phyloP scores from a whole-genome alignment of 2,888 invertebrate species.

The Bembecia ichneumoniformis region DNA sequence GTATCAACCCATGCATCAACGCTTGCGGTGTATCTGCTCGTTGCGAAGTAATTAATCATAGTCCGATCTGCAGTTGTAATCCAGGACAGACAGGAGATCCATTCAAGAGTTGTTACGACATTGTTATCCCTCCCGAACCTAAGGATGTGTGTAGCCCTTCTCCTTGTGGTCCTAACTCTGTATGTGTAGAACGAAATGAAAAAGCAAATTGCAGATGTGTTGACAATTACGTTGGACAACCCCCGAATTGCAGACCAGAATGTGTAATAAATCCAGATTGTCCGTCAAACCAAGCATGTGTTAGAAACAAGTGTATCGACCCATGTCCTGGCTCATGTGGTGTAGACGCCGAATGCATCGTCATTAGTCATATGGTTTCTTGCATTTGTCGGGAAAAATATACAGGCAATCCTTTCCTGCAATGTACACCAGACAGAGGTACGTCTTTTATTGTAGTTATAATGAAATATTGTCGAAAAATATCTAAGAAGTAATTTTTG shows the following conservation, averaged over 20 bases:
- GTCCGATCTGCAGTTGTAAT: constrained; percentile 88
- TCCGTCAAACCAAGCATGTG: constrained; percentile 81
- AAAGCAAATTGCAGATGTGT: constrained; percentile 83
- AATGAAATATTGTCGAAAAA: background rate
- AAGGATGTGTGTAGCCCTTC: constrained; percentile 79
- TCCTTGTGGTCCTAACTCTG: constrained; percentile 87
- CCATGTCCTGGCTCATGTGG: constrained; percentile 89
- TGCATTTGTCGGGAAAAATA: constrained; percentile 84
- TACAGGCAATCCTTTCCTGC: constrained; percentile 87
- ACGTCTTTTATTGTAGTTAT: constrained; percentile 8
- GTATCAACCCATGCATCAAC: constrained; percentile 86
- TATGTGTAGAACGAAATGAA: constrained; percentile 77
- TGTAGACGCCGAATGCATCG: constrained; percentile 82
- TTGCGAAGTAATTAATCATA: constrained; percentile 88
- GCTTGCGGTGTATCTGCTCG: constrained; percentile 84
- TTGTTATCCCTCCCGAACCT: constrained; percentile 45
- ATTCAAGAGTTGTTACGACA: constrained; percentile 79
- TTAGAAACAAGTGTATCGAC: constrained; percentile 85
- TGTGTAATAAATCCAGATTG: constrained; percentile 88
- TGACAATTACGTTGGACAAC: constrained; percentile 82
- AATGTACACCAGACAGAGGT: constrained; percentile 77
- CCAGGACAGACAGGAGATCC: constrained; percentile 84
- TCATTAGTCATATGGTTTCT: constrained; percentile 85
- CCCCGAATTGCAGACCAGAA: constrained; percentile 87
- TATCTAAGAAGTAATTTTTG: constrained; percentile 6